Base-by-base conservation (phyloP, 2,888 invertebrate genomes). In the Volucella inflata region DNA sequence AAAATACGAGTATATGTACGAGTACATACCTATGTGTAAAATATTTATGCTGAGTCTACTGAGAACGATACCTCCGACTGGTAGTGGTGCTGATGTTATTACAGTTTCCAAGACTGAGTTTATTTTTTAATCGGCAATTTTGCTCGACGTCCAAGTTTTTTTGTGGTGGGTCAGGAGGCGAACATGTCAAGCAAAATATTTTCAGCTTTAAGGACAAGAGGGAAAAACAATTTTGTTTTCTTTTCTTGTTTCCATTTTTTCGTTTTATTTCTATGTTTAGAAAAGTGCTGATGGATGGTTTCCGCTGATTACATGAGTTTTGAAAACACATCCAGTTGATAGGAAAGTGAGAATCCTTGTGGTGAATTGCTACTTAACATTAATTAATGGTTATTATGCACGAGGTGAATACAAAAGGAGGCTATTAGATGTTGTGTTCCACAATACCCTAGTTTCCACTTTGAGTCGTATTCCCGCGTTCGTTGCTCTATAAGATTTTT, bases 311-410 rank as follows among this genome's bases (percentile, higher is more conserved):
- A 80, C 59, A 74, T 53, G 53, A 42, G 11, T 77, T 76, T 81
- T 67, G 67, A 72, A 72, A 77, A 71, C 53, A 60, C 64, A 68
- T 79, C 79, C 59, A 55, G 57, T 74, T 65, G 75, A 84, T 84
- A 68, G 80, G 70, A 59, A 79, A 75, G 59, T 75, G 74, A 65
- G 74, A 79, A 70, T 80, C 48, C 64, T 51, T 80, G 59, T 75
- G 84, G 70, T 75, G 85, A 81, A 81, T 85, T 81, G 72, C 44
- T 85, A 75, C 79, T 79, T 84, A 85, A 76, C 85, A 81, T 76
- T 81, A 85, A 85, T 85, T 85, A 81, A 72, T 75, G 67, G 55
- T 64, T 65, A 72, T 64, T 65, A 72, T 71, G 55, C 75, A 72
- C 72, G 76, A 81, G 81, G 71, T 81, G 80, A 85, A 59, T 60